Evolutionary conservation across 2,888 invertebrate species (phyloP).

Genomic region (Agrochola lychnidis): DNA sequence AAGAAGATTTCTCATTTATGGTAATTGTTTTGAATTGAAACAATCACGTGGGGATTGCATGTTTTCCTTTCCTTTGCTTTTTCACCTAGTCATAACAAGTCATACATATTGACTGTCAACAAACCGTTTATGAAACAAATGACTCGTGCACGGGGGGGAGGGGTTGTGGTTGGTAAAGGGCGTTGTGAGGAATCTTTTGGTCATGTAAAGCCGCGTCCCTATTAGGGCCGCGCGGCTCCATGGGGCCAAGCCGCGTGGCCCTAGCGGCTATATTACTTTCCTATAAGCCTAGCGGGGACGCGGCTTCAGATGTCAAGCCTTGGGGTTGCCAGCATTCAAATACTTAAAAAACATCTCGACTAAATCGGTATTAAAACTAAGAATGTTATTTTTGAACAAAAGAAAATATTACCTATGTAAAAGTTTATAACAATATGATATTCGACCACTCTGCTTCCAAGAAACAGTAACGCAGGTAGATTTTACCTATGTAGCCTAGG

Average conservation of each 20-base stretch:
- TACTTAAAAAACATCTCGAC: not conserved
- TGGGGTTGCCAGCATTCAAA: slow-evolving; percentile 4
- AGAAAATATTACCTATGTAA: not conserved
- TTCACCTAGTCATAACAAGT: not conserved
- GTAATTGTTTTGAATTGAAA: slow-evolving; percentile 1
- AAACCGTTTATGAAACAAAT: not conserved
- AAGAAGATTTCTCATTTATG: not conserved
- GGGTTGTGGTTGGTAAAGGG: no score
- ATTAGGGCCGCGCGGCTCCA: no score
- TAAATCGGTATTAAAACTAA: not conserved
- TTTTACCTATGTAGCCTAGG: not conserved
- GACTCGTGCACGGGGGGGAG: not conserved
- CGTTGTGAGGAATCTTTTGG: no score
- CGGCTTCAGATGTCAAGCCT: not conserved
- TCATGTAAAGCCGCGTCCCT: no score
- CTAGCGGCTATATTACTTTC: no score
- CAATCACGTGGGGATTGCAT: not conserved
- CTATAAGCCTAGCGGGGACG: no score
- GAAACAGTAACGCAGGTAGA: slow-evolving; percentile 4
- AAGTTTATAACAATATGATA: not conserved
- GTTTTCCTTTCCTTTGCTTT: not conserved
- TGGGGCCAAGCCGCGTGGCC: no score
- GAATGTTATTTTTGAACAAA: not conserved
- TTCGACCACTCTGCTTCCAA: not conserved
- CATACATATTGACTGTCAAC: not conserved